Conservation (phyloP, 2,113 vertebrate species). For the Coregonus clupeaformis region DNA sequence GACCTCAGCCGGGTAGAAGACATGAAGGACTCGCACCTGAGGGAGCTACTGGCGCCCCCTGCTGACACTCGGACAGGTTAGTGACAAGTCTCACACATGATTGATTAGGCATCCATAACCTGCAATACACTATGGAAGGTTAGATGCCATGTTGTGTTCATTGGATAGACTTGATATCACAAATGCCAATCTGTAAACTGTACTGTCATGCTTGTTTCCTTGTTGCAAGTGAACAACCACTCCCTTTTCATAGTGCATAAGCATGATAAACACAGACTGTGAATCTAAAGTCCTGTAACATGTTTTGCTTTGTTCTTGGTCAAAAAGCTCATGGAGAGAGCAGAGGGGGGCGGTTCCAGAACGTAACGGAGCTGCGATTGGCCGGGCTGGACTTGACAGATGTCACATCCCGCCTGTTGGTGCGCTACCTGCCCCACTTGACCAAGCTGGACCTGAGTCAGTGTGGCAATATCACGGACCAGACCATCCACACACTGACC, state of each 20-base stretch:
- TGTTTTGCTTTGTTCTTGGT: conserved; percentile 32
- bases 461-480: conserved; percentile 81
- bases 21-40: conserved; percentile 87
- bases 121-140: neutral
- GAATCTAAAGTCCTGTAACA: no score
- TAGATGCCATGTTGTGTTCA: neutral
- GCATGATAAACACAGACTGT: no score
- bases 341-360: conserved; percentile 83
- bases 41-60: conserved; percentile 84
- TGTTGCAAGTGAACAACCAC: no score
- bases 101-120: neutral
- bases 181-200: no score
- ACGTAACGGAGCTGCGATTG: conserved; percentile 82
- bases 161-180: no score
- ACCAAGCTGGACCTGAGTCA: conserved; percentile 84
- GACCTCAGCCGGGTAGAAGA: conserved; percentile 88
- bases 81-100: neutral
- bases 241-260: no score
- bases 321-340: conserved; percentile 77
- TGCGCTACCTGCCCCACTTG: conserved; percentile 83
- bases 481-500: conserved; percentile 81
- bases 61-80: conserved; percentile 82
- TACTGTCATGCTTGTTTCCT: no score
- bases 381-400: conserved; percentile 85
- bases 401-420: conserved; percentile 76